Evolutionary conservation across 1,140 invertebrate species (phyloP).

Genomic region (Polypedilum pembai): DNA sequence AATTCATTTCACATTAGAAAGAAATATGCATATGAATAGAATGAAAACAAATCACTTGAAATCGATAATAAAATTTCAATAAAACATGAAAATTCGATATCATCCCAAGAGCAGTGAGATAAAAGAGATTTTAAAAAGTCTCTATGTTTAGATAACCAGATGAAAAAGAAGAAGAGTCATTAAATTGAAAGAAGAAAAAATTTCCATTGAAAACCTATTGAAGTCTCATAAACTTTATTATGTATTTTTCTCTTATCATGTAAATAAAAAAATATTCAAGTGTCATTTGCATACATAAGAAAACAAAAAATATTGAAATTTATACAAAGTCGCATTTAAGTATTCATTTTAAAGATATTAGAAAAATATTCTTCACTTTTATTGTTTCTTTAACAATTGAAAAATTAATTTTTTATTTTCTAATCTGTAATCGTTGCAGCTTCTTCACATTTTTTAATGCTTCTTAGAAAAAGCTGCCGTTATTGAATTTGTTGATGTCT

Average conservation of each 20-base stretch:
- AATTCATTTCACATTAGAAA: too few relatives aligned
- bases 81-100: not conserved
- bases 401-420: too few relatives aligned
- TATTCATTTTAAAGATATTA: not conserved
- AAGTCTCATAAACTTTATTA: not conserved
- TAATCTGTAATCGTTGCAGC: too few relatives aligned
- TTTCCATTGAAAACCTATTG: not conserved
- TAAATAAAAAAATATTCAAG: not conserved
- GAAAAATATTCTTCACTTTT: not conserved
- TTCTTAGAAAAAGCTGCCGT: too few relatives aligned
- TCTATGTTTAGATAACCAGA: too few relatives aligned
- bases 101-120: not conserved
- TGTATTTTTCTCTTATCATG: not conserved
- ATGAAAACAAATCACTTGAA: not conserved
- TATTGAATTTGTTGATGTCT: too few relatives aligned
- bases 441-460: too few relatives aligned
- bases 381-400: not conserved
- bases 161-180: too few relatives aligned
- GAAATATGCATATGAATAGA: too few relatives aligned
- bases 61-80: conserved; percentile 9
- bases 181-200: not conserved
- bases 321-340: too few relatives aligned
- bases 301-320: not conserved
- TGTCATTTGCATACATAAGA: not conserved
- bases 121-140: too few relatives aligned